Percentiles rank a stretch among this genome's conserved stretches.
phyloP scores from a whole-genome alignment of 2,797 vertebrate genomes.

The Saxicola maurus region DNA sequence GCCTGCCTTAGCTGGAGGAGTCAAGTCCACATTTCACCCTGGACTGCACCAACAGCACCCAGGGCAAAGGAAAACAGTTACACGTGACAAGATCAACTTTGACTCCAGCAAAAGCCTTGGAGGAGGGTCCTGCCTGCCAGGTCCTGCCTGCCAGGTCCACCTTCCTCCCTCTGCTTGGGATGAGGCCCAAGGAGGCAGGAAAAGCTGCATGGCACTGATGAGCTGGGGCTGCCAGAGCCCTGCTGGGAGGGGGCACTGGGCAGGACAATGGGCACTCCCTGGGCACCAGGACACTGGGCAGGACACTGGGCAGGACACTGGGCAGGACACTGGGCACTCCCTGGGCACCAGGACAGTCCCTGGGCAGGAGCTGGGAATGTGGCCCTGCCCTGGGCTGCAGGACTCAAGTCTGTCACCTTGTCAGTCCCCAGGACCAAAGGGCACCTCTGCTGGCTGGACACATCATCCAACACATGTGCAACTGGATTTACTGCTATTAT shows the following conservation, averaged over 20 bases:
- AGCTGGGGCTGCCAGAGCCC: fast-evolving
- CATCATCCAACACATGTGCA: fast-evolving
- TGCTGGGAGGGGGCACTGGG: fast-evolving
- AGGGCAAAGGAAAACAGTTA: fast-evolving
- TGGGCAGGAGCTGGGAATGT: not conserved
- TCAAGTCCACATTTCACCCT: fast-evolving
- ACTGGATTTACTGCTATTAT: not conserved
- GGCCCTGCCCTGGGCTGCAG: not conserved
- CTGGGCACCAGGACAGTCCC: too few relatives aligned
- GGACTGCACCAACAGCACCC: not conserved
- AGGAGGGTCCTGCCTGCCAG: not conserved
- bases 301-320: too few relatives aligned
- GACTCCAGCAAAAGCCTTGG: not conserved
- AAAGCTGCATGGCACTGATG: fast-evolving
- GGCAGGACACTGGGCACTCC: too few relatives aligned
- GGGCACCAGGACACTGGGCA: too few relatives aligned
- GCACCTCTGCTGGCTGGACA: not conserved
- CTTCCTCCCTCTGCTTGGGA: not conserved
- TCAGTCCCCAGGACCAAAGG: not conserved
- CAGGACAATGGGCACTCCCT: too few relatives aligned
- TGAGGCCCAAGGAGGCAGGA: not conserved
- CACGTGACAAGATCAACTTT: not conserved
- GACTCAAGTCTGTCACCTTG: fast-evolving
- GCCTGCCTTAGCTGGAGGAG: fast-evolving
- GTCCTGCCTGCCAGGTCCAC: not conserved